Base-by-base conservation (phyloP, 2,888 invertebrate species). In the Willowsia nigromaculata region DNA sequence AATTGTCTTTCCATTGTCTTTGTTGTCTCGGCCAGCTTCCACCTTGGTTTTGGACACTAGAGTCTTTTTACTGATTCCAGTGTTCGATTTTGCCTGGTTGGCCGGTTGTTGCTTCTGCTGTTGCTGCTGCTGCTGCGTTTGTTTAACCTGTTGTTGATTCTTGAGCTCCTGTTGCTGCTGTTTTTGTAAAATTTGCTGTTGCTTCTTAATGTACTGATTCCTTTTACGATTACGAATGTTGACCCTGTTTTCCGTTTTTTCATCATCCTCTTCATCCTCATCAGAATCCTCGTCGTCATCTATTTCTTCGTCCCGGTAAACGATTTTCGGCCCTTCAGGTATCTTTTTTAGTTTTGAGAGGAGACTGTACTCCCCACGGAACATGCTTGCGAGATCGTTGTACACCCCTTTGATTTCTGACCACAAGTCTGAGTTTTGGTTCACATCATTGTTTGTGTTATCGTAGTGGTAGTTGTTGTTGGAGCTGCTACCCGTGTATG, bases 401-500 rank as follows among this genome's bases (percentile, higher is more conserved):
- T 92, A 92, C 15, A 91, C 89, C 0, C 92, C 92, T 83, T 92
- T 92, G 88, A 92, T 89, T 71, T 92, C 92, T 0, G 88, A 76
- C 92, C 92, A 92, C 5, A 92, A 53, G 30, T 92, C 92, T 0
- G 90, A 84, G 43, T 90, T 87, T 18, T 88, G 88, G 22, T 50
- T 59, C 18, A 84, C 68, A 43, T 88, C 88, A 56, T 88, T 76
- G 2, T 59, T 43, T 0, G 90, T 86, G 7, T 85, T 74, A 37
- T 90, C 90, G 30, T 50, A 88, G 27, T 86, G 74, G 56, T 81
- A 85, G 13, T 85, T 62, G 27, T 74, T 62, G 33, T 65, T 80
- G 6, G 40, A 56, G 27, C 47, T 37, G n/a, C 62, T 74, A 0
- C 47, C 47, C 4, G 47, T 1, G 62, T 47, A 88, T 1, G 43